Base-by-base conservation (phyloP, 2,797 vertebrate species). In the Acipenser oxyrinchus region DNA sequence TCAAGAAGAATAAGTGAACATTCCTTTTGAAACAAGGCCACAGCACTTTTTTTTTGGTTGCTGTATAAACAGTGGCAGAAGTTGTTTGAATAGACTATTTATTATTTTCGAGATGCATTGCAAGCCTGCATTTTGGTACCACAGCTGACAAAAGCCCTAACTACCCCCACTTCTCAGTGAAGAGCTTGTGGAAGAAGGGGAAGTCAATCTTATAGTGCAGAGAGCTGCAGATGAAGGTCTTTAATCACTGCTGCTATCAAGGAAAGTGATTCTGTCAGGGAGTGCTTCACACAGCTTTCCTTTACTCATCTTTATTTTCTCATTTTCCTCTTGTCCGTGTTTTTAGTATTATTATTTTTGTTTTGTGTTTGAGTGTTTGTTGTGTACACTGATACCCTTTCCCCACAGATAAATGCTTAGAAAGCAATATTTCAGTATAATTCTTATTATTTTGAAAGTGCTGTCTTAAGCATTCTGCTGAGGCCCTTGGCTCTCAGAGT, bases 91-190 rank as follows among this genome's bases (percentile, higher is more conserved):
- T n/a, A 58, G 55, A 58, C 55, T 58, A 58, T 58, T 57, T 57
- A 57, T 57, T n/a, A 58, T 58, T 58, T 58, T 58, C 55, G 13
- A 58, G 55, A 58, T 58, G 55, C 55, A 58, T 58, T 58, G 55
- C 55, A 11, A 58, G 55, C 12, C 55, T 58, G 55, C 11, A 13
- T 11, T 58, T 58, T 8, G 55, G 55, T 58, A 13, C 55, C 55
- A n/a, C 13, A 58, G 12, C 55, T 58, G 55, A 58, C 55, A 58
- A 58, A 58, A 58, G 55, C 55, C 55, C 12, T 58, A 12, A 58
- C 55, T 58, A 12, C 55, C 55, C 55, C 55, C 55, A 11, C 55
- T 58, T n/a, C 55, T 58, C 55, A 10, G 55, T 3, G 12, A 10
- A 58, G 12, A 10, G 55, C 6, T 58, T n/a, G 11, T 12, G 55